Base-by-base conservation (phyloP, 2,113 vertebrate genomes). In the Cyanocitta stelleri region DNA sequence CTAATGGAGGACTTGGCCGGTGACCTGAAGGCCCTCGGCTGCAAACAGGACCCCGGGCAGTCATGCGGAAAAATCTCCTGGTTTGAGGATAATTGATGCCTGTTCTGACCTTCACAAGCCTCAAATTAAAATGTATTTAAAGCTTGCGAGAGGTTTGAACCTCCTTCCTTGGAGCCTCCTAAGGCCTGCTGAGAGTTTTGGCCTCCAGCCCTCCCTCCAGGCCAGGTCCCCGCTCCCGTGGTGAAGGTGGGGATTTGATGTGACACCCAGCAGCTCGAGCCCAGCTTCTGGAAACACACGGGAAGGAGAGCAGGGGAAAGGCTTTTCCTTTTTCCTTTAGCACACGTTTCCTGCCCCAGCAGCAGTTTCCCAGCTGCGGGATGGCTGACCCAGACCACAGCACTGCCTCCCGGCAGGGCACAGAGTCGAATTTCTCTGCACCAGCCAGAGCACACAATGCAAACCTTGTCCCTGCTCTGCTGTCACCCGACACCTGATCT, bases 171-270 rank as follows among this genome's bases (percentile, higher is more conserved):
- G 9, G 39, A 78, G 41, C 41, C 16, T 62, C 51, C 49, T 16
- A 7, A 27, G 20, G 18, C 13, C 59, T 66, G 51, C 41, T n/a
- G 68, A 0, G 4, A 9, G 32, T 39, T 68, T 6, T 56, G 52
- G n/a, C 39, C 19, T 3, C 66, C 46, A 52, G 66, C 33, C 32
- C 30, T 2, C 17, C 10, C 26, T 3, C 7, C 21, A 8, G 26
- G 20, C 3, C 13, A 3, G 26, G 46, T 11, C 26, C 26, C 59
- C 20, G 0, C 6, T 39, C 13, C 22, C 7, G 1, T 0, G 10
- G 1, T 23, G 10, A 15, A 68, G 41, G 30, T 15, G 41, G 37
- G 37, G 44, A 21, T 37, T 17, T 1, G 12, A 14, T 27, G 71
- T 32, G 59, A 26, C 51, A 1, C 41, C 14, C n/a, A 5, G 27